Percentiles rank a stretch among this genome's conserved stretches.
phyloP scores from a whole-genome alignment of 1,140 invertebrate species.

The Psilanteris sp. region DNA sequence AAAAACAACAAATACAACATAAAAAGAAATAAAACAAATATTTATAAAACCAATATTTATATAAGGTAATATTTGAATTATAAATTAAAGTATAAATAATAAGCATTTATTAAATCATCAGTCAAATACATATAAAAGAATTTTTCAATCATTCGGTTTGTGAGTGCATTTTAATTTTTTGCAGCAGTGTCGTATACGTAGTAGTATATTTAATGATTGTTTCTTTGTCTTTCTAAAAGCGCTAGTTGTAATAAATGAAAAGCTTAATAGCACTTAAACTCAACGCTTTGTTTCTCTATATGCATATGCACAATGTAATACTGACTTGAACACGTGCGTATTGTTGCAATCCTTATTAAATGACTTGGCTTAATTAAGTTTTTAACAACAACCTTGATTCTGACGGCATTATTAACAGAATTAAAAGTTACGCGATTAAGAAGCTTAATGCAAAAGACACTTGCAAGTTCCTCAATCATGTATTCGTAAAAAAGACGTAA shows the following conservation, averaged over 20 bases:
- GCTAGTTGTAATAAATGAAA: conserved; percentile 21
- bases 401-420: conserved; percentile 8
- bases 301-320: conserved; percentile 35
- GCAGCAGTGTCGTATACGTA: too few species aligned
- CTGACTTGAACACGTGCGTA: conserved; percentile 14
- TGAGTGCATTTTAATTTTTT: too few species aligned
- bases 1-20: too few species aligned
- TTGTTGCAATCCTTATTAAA: conserved; percentile 38
- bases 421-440: conserved; percentile 40
- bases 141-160: too few species aligned
- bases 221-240: conserved; percentile 11
- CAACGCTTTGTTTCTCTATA: conserved; percentile 14
- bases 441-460: conserved; percentile 3
- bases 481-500: too few species aligned
- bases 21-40: too few species aligned
- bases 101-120: too few species aligned
- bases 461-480: neutral
- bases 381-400: conserved; percentile 32
- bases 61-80: too few species aligned
- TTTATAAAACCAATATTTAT: too few species aligned
- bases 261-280: conserved; percentile 14
- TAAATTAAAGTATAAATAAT: too few species aligned
- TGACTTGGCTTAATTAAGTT: conserved; percentile 42
- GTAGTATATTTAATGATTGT: conserved; percentile 2
- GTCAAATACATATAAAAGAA: too few species aligned